Percentiles rank a stretch among this genome's conserved stretches.
These are phyloP conservation scores for Heterocephalus glaber DNA, from an alignment of 2,113 vertebrate species.

Conservation along the genomic window DNA sequence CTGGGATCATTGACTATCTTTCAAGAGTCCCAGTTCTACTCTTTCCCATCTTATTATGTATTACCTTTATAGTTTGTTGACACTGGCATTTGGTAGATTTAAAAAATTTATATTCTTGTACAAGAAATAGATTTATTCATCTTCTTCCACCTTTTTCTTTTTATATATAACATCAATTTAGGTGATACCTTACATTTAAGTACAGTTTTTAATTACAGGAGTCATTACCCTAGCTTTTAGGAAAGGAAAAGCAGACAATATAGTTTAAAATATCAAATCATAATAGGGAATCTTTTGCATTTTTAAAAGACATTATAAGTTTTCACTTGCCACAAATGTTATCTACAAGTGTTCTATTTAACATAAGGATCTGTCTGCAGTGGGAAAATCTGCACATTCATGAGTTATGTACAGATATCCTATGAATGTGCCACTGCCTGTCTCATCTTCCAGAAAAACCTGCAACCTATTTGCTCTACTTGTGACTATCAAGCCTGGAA, in stretches of 20 bases:
- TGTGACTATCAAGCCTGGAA: background rate
- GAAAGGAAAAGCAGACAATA: constrained; percentile 38
- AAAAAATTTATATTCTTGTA: background rate
- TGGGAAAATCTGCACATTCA: constrained; percentile 59
- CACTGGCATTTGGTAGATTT: background rate
- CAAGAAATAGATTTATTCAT: background rate
- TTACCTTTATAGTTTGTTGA: background rate
- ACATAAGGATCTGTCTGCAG: constrained; percentile 46
- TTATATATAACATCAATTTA: background rate
- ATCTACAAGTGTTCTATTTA: constrained; percentile 54
- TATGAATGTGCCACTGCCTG: background rate
- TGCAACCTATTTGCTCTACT: background rate
- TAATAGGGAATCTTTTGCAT: constrained; percentile 67
- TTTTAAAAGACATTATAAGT: constrained; percentile 71
- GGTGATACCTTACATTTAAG: constrained; percentile 14
- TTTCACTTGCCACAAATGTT: constrained; percentile 73
- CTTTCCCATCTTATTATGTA: background rate
- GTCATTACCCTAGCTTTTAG: constrained; percentile 17
- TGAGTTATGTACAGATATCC: background rate
- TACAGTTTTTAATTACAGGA: background rate
- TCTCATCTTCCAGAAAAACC: background rate
- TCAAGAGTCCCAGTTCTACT: background rate
- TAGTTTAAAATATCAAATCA: constrained; percentile 62
- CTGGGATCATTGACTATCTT: background rate
- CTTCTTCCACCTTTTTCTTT: background rate